These are phyloP conservation scores for Ophion ventricosus DNA, from an alignment of 2,888 invertebrate species.

Conservation along the genomic window DNA sequence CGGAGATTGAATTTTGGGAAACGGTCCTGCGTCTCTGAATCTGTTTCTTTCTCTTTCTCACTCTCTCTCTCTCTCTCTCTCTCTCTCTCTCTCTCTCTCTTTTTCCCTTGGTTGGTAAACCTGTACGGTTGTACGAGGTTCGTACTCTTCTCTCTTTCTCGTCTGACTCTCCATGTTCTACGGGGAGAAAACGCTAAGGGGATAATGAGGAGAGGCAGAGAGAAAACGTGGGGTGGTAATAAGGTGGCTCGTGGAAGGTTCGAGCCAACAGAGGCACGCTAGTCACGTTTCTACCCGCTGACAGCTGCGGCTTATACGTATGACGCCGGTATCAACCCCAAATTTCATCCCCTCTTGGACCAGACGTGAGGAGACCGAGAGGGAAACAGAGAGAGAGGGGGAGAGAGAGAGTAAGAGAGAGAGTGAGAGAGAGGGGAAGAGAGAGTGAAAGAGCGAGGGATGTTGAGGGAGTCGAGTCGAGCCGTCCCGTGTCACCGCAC, in stretches of 20 bases:
- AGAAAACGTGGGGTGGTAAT: constrained; percentile 79
- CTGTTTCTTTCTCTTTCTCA: constrained; percentile 14
- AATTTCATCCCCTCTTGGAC: constrained; percentile 75
- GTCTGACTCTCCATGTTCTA: constrained; percentile 36
- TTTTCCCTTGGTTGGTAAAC: constrained; percentile 6
- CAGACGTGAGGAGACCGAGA: constrained; percentile 67
- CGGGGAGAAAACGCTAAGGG: constrained; percentile 80
- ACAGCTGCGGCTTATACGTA: constrained; percentile 83
- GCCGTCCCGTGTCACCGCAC: constrained; percentile 77
- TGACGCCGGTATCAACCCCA: constrained; percentile 83
- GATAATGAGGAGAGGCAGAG: constrained; percentile 80
- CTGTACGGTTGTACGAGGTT: constrained; percentile 46
- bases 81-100: constrained; percentile 19
- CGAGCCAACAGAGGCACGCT: constrained; percentile 75
- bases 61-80: constrained; percentile 31
- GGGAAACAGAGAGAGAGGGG: constrained; percentile 6
- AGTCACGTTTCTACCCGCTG: constrained; percentile 83
- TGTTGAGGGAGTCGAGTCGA: constrained; percentile 57
- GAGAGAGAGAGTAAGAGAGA: constrained; percentile 19
- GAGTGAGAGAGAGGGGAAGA: constrained; percentile 43
- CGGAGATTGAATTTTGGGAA: constrained; percentile 79
- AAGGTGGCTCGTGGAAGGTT: constrained; percentile 79
- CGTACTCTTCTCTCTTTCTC: constrained; percentile 63
- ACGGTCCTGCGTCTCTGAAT: constrained; percentile 67
- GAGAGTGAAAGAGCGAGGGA: constrained; percentile 33